Evolutionary conservation across 2,888 invertebrate species (phyloP), one percentile per base, ranked within the genome.

Genomic region (Lymantria dispar): DNA sequence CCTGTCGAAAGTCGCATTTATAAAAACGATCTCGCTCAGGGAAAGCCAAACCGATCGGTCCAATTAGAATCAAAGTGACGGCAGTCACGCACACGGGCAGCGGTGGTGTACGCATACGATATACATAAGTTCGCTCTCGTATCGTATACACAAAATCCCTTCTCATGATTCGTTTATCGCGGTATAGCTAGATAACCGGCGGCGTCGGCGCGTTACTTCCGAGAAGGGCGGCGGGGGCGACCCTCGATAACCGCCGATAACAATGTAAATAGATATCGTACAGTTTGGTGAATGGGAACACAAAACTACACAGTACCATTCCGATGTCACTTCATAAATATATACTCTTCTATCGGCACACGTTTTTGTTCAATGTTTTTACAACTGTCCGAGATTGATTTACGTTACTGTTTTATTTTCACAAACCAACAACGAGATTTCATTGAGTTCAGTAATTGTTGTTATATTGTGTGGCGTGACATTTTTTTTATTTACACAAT

Each of bases 171-270:
- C 53, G 58, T 58, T 67, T 67, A 67, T 67, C 67, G 55, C 45
- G 50, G 31, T 61, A 50, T 57, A 59, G 60, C 58, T 60, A 56
- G 59, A 80, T 80, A 80, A 79, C 80, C 78, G n/a, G 67, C 49
- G 47, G 60, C 58, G 59, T 45, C 43, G 48, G 40, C 45, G 39
- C 46, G 43, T 36, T 52, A 52, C 69, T 80, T 80, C 79, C 73
- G 67, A 65, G 76, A 78, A 79, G 73, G 74, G 62, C 5, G 22
- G 22, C 22, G 22, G 22, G 22, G 22, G 22, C 70, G 72, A 76
- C 78, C 78, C 67, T 12, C 63, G 76, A 78, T 76, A 76, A 72
- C 58, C 53, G 50, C 14, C 57, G 75, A 78, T 76, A 76, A 68
- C 67, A 60, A 62, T 69, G 70, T 66, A 64, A 68, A 72, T 62